Base-by-base conservation (phyloP, 2,797 vertebrate genomes). In the Gymnoscopelus braueri region DNA sequence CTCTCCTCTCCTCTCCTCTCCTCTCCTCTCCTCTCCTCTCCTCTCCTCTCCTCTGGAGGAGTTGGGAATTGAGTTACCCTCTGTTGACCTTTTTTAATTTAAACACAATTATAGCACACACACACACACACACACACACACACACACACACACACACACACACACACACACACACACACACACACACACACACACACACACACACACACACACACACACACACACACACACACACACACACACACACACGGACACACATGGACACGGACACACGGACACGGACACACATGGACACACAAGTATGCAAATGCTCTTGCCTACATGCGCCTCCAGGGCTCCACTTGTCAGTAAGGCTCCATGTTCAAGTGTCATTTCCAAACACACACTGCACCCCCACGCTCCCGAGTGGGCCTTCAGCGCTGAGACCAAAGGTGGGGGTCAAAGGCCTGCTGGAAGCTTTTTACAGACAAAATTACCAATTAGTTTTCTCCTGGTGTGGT, bases 381-480 rank as follows among this genome's bases (percentile, higher is more conserved):
- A 44, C 39, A 6, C 35, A 19, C 19, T 6, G 52, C 73, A 44
- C 67, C 35, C 68, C 57, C 76, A 62, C 32, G 24, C 74, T 71
- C 72, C 70, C 58, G 59, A 79, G 23, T 54, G 63, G 75, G 69
- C 62, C 84, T 72, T 19, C 48, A 44, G 15, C 5, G 73, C 29
- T 0, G 26, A 79, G 74, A 77, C 9, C 51, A 68, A 57, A 69
- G 79, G 67, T 65, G 69, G 65, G 51, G 84, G 86, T 86, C 82
- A 88, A 75, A 84, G 83, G 86, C 32, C n/a, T 15, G 57, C 65
- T 58, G 15, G 49, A 87, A 75, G 67, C 80, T 78, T 89, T 19
- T 84, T 66, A 78, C 64, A 67, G 67, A 83, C 72, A 83, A 84
- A 87, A 90, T 83, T 77, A 86, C 74, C 71, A 78, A 87, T 90